Evolutionary conservation across 2,113 vertebrate species (phyloP).

Genomic region (Pycnonotus jocosus): DNA sequence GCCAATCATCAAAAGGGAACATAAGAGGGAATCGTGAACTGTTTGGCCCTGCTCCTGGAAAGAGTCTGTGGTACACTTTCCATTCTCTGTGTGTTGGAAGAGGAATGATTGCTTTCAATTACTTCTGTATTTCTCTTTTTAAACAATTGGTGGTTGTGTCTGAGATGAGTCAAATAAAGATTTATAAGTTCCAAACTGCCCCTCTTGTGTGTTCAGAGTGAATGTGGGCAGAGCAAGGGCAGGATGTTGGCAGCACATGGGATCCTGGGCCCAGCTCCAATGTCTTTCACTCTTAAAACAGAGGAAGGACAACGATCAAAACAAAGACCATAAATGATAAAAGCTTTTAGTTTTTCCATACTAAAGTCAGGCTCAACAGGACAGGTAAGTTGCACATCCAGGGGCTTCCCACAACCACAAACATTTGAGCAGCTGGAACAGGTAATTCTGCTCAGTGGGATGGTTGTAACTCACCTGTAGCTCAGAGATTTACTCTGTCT

Average conservation of each 20-base stretch:
- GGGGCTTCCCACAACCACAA: background rate
- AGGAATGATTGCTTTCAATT: background rate
- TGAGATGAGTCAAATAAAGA: constrained; percentile 9
- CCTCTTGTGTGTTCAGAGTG: background rate
- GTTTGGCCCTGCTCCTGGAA: background rate
- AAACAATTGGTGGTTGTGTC: background rate
- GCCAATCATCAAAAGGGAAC: background rate
- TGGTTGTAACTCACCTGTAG: background rate
- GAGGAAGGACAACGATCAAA: background rate
- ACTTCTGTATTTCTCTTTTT: background rate
- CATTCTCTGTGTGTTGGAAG: background rate
- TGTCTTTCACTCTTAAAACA: background rate
- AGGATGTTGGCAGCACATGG: background rate
- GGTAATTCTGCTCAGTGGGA: background rate
- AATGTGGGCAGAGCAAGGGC: background rate
- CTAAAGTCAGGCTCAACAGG: background rate
- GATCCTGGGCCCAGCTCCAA: background rate
- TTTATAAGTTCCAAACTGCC: background rate
- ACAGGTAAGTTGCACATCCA: background rate
- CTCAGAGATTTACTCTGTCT: background rate
- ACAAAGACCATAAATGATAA: background rate
- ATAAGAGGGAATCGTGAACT: background rate
- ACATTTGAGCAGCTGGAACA: background rate
- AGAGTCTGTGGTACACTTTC: background rate
- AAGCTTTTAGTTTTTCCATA: background rate